Evolutionary conservation across 1,140 invertebrate genomes (phyloP).

Genomic region (Euura saliciscinereae): DNA sequence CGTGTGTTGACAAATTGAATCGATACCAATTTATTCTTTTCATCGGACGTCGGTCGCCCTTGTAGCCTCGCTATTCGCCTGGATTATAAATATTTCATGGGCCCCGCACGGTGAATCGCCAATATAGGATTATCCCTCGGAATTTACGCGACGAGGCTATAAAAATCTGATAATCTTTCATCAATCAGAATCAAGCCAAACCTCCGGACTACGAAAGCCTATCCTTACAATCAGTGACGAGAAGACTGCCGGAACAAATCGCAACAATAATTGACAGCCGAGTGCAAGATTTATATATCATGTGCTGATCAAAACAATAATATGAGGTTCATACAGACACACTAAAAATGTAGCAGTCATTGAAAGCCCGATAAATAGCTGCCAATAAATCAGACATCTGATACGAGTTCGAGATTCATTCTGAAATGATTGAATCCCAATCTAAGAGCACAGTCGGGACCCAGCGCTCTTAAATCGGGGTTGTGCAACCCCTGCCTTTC

Average conservation of each 20-base stretch:
- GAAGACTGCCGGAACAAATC: background rate
- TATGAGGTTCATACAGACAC: too few relatives aligned
- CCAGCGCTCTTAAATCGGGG: too few relatives aligned
- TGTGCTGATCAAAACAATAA: too few relatives aligned
- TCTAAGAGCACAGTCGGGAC: too few relatives aligned
- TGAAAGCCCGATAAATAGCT: too few relatives aligned
- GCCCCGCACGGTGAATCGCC: constrained; percentile 22
- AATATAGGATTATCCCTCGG: constrained; percentile 20
- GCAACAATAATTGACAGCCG: background rate
- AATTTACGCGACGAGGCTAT: constrained; percentile 34
- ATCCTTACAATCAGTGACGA: background rate
- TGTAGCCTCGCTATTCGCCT: constrained; percentile 30
- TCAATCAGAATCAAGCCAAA: constrained; percentile 53
- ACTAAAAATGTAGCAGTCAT: too few relatives aligned
- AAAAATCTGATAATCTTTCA: constrained; percentile 56
- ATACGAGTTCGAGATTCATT: too few relatives aligned
- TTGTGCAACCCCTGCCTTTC: too few relatives aligned
- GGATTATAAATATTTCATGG: constrained; percentile 60
- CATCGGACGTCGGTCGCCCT: constrained; percentile 26
- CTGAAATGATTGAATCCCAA: too few relatives aligned
- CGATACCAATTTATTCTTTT: constrained; percentile 60
- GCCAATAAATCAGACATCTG: too few relatives aligned
- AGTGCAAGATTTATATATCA: background rate
- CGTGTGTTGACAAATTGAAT: constrained; percentile 59
- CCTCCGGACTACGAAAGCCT: too few relatives aligned